These are phyloP conservation scores for Galerucella nymphaeae DNA, from an alignment of 2,888 invertebrate genomes.

Conservation along the genomic window DNA sequence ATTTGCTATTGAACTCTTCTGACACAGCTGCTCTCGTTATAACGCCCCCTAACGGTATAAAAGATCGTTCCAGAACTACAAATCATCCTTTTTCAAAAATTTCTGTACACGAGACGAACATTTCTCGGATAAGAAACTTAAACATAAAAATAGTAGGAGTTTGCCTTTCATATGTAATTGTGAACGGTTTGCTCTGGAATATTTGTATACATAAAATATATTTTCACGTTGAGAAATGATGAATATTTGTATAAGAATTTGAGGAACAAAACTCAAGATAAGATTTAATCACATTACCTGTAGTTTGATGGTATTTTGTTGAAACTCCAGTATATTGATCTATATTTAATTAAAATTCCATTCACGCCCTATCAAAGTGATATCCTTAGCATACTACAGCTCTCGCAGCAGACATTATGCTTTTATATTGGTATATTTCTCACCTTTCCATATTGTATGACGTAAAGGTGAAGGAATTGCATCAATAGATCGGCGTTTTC, in stretches of 20 bases:
- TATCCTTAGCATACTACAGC: no score
- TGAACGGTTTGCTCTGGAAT: background rate
- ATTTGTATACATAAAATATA: background rate
- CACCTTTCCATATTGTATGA: no score
- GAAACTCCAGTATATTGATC: no score
- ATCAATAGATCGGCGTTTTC: no score
- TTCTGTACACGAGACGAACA: background rate
- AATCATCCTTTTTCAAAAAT: conserved; percentile 6
- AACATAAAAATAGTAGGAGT: background rate
- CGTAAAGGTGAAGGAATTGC: no score
- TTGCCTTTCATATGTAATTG: background rate
- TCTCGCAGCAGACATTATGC: no score
- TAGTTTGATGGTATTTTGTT: no score
- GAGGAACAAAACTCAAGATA: no score
- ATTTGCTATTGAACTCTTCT: conserved; percentile 38
- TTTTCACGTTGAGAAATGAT: background rate
- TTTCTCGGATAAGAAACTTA: background rate
- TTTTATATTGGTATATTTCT: no score
- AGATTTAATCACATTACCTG: no score
- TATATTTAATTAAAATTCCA: no score
- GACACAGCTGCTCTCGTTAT: conserved; percentile 36
- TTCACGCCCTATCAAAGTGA: no score
- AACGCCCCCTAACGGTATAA: conserved; percentile 25
- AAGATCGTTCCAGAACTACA: conserved; percentile 25
- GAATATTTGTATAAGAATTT: background rate